phyloP scores from a whole-genome alignment of 2,113 vertebrate genomes.

The Spilogale gracilis region DNA sequence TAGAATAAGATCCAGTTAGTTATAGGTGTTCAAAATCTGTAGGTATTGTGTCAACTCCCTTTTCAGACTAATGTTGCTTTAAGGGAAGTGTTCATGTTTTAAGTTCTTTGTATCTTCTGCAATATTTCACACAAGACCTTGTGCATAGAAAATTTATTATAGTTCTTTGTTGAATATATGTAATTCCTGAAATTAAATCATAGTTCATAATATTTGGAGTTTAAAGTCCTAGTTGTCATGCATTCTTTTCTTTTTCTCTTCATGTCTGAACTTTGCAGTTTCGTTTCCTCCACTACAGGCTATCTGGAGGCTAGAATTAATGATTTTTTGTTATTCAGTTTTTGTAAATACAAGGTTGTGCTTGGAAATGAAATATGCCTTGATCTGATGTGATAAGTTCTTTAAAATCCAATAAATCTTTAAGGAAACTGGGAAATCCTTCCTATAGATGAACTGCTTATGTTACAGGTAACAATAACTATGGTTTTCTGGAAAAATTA shows the following conservation, averaged over 20 bases:
- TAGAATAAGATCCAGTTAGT: conserved; percentile 13
- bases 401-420: conserved; percentile 63
- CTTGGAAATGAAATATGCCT: conserved; percentile 39
- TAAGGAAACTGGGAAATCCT: conserved; percentile 61
- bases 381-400: conserved; percentile 43
- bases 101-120: not conserved
- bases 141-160: not conserved
- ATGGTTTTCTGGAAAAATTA: conserved; percentile 81
- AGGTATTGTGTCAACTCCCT: not conserved
- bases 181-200: conserved; percentile 39
- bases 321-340: conserved; percentile 65
- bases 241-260: conserved; percentile 41
- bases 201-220: conserved; percentile 44
- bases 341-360: conserved; percentile 46
- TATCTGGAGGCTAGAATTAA: conserved; percentile 42
- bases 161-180: conserved; percentile 49
- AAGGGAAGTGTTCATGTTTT: not conserved
- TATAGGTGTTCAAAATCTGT: not conserved
- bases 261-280: conserved; percentile 12
- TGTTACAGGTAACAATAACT: conserved; percentile 77
- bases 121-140: not conserved
- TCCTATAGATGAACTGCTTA: conserved; percentile 73
- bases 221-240: not conserved
- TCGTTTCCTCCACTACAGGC: not conserved
- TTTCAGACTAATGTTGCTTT: not conserved